Evolutionary conservation across 2,888 invertebrate species (phyloP), one percentile per base, ranked within the genome.

Genomic region (Trichacis sp.): DNA sequence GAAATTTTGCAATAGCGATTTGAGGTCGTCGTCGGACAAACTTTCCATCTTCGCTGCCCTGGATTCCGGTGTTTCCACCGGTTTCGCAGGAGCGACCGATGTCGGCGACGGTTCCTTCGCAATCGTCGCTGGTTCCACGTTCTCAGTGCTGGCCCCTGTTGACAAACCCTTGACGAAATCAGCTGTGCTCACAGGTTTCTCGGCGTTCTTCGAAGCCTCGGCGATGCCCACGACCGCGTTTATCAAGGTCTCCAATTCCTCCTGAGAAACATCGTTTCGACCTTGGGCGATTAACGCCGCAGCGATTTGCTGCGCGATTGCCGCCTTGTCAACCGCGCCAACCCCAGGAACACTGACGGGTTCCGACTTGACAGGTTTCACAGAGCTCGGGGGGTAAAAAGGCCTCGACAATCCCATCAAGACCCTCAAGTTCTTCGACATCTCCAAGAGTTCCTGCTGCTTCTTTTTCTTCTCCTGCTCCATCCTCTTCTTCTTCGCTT

Each of bases 231-330:
- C 91, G 45, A 94, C 93, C 11, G 93, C 91, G 73, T 93, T 92
- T 24, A 94, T 91, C 0, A 95, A 86, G 67, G 91, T 91, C 73
- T 93, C 92, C 64, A 95, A 85, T 77, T 95, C 93, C 50, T 89
- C 90, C 52, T 92, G 90, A 2, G 92, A 90, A 4, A 95, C 91
- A 82, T 94, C 92, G 0, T 92, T 92, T 80, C 92, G 90, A 45
- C 94, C 94, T 82, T 94, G 93, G 14, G 91, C 89, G 8, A 94
- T 87, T 38, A 95, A 85, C 1, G 93, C 92, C 20, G 90, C 91
- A 0, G 95, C 93, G 82, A 95, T 91, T 81, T 94, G 93, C 73
- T 90, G 89, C 1, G 94, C 93, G 69, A 95, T 92, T 52, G 92
- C 89, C 20, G 91, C 90, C 73, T 93, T 92, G 78, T 94, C 93